Percentiles rank a stretch among this genome's conserved stretches.
phyloP scores from a whole-genome alignment of 2,888 invertebrate species.

The Drosophila tripunctata region DNA sequence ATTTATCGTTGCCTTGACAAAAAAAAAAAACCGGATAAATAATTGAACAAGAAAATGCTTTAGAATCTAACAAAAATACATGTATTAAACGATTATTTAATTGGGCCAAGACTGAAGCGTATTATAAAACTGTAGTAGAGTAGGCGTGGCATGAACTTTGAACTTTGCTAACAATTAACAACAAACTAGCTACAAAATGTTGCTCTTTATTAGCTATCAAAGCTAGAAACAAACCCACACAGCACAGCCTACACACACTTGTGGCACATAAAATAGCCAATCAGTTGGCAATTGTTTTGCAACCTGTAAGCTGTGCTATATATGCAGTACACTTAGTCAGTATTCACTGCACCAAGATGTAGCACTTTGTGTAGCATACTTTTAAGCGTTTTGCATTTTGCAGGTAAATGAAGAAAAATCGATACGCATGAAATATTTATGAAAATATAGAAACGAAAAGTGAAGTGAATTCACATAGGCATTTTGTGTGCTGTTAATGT shows the following conservation, averaged over 20 bases:
- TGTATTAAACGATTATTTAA: conserved; percentile 30
- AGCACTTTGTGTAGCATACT: conserved; percentile 32
- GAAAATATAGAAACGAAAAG: not conserved
- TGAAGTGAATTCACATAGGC: not conserved
- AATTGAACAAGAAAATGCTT: too few species aligned
- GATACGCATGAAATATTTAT: conserved; percentile 39
- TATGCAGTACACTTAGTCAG: not conserved
- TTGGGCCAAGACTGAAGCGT: not conserved
- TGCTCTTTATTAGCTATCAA: conserved; percentile 2
- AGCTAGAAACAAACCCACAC: not conserved
- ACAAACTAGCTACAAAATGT: conserved; percentile 1
- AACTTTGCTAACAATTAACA: conserved; percentile 29
- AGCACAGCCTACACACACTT: not conserved
- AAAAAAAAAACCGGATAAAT: too few species aligned
- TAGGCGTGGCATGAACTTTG: conserved; percentile 2
- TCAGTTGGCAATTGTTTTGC: conserved; percentile 11
- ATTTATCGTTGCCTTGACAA: conserved; percentile 10
- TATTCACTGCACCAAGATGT: not conserved
- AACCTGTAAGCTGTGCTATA: too few species aligned
- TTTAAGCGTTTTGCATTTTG: conserved; percentile 20
- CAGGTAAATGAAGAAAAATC: conserved; percentile 52
- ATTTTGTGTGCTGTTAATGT: not conserved
- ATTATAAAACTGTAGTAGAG: too few species aligned
- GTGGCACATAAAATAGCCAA: conserved; percentile 15
- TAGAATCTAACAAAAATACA: too few species aligned